Conservation (phyloP, 2,797 vertebrate species). For the Gallinago nigripennis region DNA sequence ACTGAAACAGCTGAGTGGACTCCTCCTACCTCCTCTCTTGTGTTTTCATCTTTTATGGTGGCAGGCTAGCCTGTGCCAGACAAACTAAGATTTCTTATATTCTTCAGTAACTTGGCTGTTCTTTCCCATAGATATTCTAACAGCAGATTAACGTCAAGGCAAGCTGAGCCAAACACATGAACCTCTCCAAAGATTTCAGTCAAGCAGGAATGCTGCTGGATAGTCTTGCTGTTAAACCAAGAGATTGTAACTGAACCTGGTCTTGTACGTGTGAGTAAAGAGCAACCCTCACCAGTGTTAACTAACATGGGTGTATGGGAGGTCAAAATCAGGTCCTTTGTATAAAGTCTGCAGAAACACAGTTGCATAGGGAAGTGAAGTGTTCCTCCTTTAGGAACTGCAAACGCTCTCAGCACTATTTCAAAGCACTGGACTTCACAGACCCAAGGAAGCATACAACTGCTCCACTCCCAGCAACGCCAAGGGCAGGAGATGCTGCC, state of each 20-base stretch:
- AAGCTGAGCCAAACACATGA: not conserved
- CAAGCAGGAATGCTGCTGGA: not conserved
- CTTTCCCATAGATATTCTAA: conserved; percentile 36
- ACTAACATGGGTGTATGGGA: not conserved
- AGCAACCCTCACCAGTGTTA: not conserved
- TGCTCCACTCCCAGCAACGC: not conserved
- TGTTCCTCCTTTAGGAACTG: not conserved
- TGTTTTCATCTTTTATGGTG: conserved; percentile 67
- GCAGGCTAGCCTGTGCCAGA: conserved; percentile 40
- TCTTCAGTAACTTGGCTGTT: conserved; percentile 23
- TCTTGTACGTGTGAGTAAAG: not conserved
- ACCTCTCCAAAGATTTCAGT: not conserved
- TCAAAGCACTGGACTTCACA: not conserved
- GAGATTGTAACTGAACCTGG: not conserved
- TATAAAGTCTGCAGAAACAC: not conserved
- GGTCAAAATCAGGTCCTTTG: not conserved
- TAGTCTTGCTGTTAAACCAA: not conserved
- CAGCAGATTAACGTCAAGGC: conserved; percentile 31
- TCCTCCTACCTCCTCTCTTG: conserved; percentile 63
- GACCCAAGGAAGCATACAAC: not conserved
- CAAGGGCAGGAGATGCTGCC: not conserved
- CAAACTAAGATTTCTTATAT: conserved; percentile 30
- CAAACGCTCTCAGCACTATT: fast-evolving
- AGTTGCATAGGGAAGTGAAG: not conserved
- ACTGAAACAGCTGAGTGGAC: conserved; percentile 52